Evolutionary conservation across 2,888 invertebrate genomes (phyloP).

Genomic region (Allacma fusca): DNA sequence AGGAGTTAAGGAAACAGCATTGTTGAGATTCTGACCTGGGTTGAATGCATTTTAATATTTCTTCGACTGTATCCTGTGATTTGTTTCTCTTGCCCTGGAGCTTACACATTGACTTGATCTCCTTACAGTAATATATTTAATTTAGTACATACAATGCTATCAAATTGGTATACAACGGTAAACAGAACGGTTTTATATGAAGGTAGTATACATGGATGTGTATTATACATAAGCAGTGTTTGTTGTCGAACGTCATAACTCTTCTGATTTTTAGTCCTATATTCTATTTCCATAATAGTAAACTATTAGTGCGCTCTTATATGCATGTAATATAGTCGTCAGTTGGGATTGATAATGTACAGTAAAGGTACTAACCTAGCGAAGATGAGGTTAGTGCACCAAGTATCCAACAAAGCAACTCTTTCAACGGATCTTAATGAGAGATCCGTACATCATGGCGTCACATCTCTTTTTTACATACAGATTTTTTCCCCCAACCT

Average conservation of each 20-base stretch:
- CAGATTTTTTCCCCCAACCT: too few relatives aligned
- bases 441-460: too few relatives aligned
- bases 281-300: background rate
- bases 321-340: background rate
- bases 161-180: slow-evolving; percentile 8
- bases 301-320: background rate
- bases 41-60: background rate
- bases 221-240: background rate
- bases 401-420: slow-evolving; percentile 10
- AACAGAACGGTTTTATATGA: background rate
- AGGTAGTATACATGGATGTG: slow-evolving; percentile 16
- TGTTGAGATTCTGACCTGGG: too few relatives aligned
- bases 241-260: background rate
- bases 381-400: slow-evolving; percentile 24
- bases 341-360: slow-evolving; percentile 17
- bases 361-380: slow-evolving; percentile 11
- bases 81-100: background rate
- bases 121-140: background rate
- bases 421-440: background rate
- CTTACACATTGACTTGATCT: background rate
- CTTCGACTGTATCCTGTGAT: background rate
- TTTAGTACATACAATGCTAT: background rate
- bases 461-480: too few relatives aligned
- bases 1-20: too few relatives aligned
- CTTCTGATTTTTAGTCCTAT: background rate